Conservation (phyloP, 2,888 invertebrate species). For the Chesias legatella region DNA sequence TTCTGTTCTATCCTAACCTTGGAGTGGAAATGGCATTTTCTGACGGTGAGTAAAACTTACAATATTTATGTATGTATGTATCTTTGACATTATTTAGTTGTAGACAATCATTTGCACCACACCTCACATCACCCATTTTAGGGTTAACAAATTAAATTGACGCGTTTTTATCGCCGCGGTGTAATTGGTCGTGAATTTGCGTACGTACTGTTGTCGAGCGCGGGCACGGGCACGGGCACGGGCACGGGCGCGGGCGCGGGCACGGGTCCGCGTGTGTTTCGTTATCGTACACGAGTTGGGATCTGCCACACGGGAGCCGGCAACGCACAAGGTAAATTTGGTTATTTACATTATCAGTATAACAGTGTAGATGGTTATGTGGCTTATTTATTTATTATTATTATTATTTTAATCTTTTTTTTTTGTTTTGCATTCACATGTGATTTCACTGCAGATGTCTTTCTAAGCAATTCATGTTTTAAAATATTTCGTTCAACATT, state of each 20-base stretch:
- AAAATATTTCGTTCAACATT: conserved; percentile 30
- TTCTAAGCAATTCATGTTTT: conserved; percentile 71
- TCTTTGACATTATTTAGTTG: conserved; percentile 36
- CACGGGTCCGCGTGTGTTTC: conserved; percentile 48
- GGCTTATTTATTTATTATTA: conserved; percentile 78
- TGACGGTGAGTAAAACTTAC: conserved; percentile 58
- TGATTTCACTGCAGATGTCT: conserved; percentile 78
- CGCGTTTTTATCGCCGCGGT: conserved; percentile 37
- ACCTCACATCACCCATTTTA: conserved; percentile 47
- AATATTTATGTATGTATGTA: conserved; percentile 17
- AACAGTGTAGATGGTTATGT: conserved; percentile 71
- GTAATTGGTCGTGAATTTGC: conserved; percentile 30
- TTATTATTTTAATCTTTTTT: conserved; percentile 57
- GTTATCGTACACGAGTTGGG: conserved; percentile 52
- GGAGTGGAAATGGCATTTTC: conserved; percentile 48
- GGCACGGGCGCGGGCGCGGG: too few relatives aligned
- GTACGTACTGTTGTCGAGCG: conserved; percentile 32
- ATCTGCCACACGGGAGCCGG: conserved; percentile 39
- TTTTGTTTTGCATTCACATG: conserved; percentile 78
- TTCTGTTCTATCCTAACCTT: conserved; percentile 43
- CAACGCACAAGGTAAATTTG: conserved; percentile 47
- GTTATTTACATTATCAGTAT: conserved; percentile 46
- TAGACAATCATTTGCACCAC: conserved; percentile 52
- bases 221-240: too few relatives aligned
- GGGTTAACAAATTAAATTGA: conserved; percentile 33